Evolutionary conservation across 2,888 invertebrate species (phyloP), one percentile per base, ranked within the genome.

Genomic region (Drosophila suboccidentalis): DNA sequence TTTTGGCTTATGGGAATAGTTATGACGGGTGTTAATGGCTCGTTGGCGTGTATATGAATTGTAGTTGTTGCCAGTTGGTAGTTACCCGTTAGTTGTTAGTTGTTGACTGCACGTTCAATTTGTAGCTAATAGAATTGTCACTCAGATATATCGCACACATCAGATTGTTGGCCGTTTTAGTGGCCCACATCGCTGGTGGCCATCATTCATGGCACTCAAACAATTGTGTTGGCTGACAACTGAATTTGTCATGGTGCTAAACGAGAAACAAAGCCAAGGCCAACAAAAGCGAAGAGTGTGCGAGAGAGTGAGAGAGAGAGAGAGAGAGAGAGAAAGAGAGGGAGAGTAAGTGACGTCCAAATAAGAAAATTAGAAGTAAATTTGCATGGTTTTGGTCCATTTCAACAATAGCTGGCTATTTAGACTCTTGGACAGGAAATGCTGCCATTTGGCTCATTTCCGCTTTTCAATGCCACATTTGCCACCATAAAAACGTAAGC

Each of bases 111-210:
- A 51, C 49, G 75, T 73, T 87, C 76, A 89, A 89, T 84, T 84
- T 74, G 83, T 73, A 63, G 64, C 83, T 87, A 84, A 76, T 84
- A 87, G 73, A 82, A 87, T 84, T 84, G 89, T 89, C 87, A 87
- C 85, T 87, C 66, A 69, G 62, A 81, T 80, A 80, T 67, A 82
- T 67, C 71, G 62, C 49, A 58, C 72, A 81, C 71, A 84, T 89
- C 73, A 78, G 75, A 58, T 67, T 59, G 67, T 36, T 71, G 22
- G 58, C 62, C 60, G 44, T 46, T 41, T 41, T 29, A 53, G 46
- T 49, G 54, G 43, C 47, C 49, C 60, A 54, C 53, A 58, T 41
- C 46, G 51, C 57, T 54, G 50, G 47, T 19, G 49, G 58, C 71
- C 79, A 89, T 89, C 89, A 78, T 78, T 84, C 89, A 82, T 85